Evolutionary conservation across 2,888 invertebrate genomes (phyloP), one percentile per base, ranked within the genome.

Genomic region (Lysandra bellargus): DNA sequence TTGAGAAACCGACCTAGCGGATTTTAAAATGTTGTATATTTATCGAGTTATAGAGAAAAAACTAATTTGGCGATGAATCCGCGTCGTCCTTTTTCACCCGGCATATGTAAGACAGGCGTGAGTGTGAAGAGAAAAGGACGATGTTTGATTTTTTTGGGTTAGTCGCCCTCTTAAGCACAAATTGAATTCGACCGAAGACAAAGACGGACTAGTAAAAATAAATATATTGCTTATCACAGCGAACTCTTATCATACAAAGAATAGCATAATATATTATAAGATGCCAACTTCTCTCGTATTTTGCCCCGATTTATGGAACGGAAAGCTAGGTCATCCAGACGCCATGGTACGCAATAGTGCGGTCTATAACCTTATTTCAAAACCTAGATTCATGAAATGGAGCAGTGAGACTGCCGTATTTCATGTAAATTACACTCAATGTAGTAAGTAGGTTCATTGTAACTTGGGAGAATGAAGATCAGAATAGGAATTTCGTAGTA

Each of bases 341-440:
- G 64, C 64, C 30, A 64, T 64, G 30, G 33, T 14, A 69, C 23
- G 64, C 64, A 5, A 61, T 61, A 61, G 61, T 61, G 17, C 61
- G 61, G 64, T 64, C 64, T 33, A 69, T 69, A 69, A 12, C 64
- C 64, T 12, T 69, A 30, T 69, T 69, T 69, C 30, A 12, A 64
- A 69, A 69, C 64, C 64, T 69, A 69, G 30, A 69, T 69, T 30
- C 30, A 69, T 7, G 1, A 23, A 23, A 23, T 61, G 61, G 61
- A 23, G 61, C 61, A 61, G 61, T 23, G 61, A 23, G 61, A 61
- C n/a, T 61, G 61, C 9, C 7, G 7, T 61, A 61, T 61, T 61
- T 61, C 23, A 61, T 61, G 23, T 23, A 61, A 61, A 61, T 61
- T 61, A 61, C n/a, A 23, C 61, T 61, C 23, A 23, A 57, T 57